A percentile compares a stretch with the other conserved stretches of the same genome.
These are phyloP conservation scores for Plumapathes pennacea DNA, from an alignment of 92 coral and sea anemone genomes.

Conservation along the genomic window DNA sequence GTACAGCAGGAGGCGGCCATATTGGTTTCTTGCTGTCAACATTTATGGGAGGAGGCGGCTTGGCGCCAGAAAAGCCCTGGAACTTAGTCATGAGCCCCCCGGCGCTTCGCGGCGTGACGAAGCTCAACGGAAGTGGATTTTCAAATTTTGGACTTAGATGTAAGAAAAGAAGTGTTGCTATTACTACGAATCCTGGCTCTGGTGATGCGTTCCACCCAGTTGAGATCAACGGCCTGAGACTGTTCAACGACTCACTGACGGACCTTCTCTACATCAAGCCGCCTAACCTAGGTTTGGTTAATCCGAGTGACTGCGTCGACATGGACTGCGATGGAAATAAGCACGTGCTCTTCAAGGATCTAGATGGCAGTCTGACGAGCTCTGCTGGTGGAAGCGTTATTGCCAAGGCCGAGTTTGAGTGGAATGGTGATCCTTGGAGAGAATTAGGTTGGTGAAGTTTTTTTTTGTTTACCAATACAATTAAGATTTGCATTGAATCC, in stretches of 20 bases:
- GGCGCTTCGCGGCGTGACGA: constrained; percentile 72
- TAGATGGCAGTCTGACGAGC: constrained; percentile 84
- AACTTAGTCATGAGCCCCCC: constrained; percentile 47
- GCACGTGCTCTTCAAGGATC: constrained; percentile 69
- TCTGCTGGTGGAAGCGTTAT: constrained; percentile 62
- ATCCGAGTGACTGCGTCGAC: constrained; percentile 92
- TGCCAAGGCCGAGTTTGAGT: constrained; percentile 83
- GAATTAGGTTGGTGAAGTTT: constrained; percentile 68
- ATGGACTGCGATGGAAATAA: constrained; percentile 92
- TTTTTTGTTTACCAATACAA: too few relatives aligned
- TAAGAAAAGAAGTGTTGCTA: constrained; percentile 56
- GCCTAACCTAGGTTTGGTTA: constrained; percentile 56
- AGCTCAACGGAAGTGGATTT: constrained; percentile 54
- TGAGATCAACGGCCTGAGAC: constrained; percentile 20
- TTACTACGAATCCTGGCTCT: constrained; percentile 66
- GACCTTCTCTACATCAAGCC: constrained; percentile 51
- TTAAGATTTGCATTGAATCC: too few relatives aligned
- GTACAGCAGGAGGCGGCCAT: constrained; percentile 63
- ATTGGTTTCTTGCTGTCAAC: constrained; percentile 68
- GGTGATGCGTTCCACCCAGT: constrained; percentile 82
- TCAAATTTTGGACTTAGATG: constrained; percentile 66
- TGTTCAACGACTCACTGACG: constrained; percentile 37
- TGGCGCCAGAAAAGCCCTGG: constrained; percentile 83
- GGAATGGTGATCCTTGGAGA: constrained; percentile 82
- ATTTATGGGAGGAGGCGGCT: constrained; percentile 48